Evolutionary conservation across 2,888 invertebrate species (phyloP), one percentile per base, ranked within the genome.

Genomic region (Vesta saturnalis): DNA sequence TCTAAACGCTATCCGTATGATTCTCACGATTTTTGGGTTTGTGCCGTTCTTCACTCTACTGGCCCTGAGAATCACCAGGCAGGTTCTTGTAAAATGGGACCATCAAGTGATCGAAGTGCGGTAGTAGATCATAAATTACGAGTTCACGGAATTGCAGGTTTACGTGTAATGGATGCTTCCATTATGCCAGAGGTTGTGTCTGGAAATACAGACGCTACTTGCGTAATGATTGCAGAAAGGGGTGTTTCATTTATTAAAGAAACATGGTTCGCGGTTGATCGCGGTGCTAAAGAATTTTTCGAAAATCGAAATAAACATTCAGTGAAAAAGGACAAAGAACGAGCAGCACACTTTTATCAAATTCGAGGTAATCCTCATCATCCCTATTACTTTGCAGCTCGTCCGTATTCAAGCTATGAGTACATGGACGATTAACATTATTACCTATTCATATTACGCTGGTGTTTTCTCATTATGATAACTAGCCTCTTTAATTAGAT

Each of bases 71-170:
- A 94, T 81, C 94, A 94, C 81, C 94, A 94, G 82, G 91, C 90
- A 0, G 94, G 94, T 6, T 91, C 93, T 0, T 92, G 92, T 80
- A 94, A 93, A 86, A 94, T 94, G 93, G 94, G 94, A 0, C 91
- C 93, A 0, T 75, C 80, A 0, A 84, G 84, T 0, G 94, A 94
- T 81, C 89, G 89, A 0, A 86, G 90, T 86, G 91, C 93, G 0
- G 94, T 94, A 0, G 93, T 94, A 0, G 90, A 93, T 80, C 86
- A 89, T 67, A 87, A 89, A 79, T 84, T 94, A 0, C 86, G 82
- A 74, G 90, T 92, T 0, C 85, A 89, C 74, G 91, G 91, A 0
- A 84, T 92, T 56, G 82, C 85, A 69, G 89, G 90, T 81, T 80
- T 86, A 68, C 78, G 86, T 69, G 84, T 88, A 1, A 86, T 86